Evolutionary conservation across 2,113 vertebrate genomes (phyloP), one percentile per base, ranked within the genome.

Genomic region (Alosa alosa): DNA sequence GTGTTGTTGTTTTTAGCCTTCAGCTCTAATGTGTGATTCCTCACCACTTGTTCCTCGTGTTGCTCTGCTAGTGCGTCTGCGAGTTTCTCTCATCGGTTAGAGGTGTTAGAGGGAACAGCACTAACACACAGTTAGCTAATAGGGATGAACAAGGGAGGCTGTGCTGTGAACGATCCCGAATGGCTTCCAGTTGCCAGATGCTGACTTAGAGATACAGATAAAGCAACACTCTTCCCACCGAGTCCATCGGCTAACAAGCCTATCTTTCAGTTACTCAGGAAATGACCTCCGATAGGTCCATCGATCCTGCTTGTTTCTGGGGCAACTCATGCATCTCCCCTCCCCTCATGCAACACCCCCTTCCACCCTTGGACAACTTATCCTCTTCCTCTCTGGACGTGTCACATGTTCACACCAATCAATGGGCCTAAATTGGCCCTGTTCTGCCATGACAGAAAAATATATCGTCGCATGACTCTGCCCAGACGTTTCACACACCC

Each of bases 281-380:
- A 78, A 25, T 45, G 72, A n/a, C 85, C 50, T 52, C 22, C 39
- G 36, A 72, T 49, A 83, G 84, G 57, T 46, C 46, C 68, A 85
- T 85, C 47, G 87, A 88, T 83, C 81, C 81, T 36, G 64, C 18
- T 45, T 55, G 6, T 75, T 81, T 72, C 75, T 41, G 25, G 83
- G 72, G 22, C 15, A 41, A 25, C 18, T 50, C 15, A 22, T 15
- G 1, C 44, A 20, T 15, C 4, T 17, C 10, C 31, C 31, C 25
- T 4, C 10, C 31, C 72, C 31, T 2, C 36, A 3, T 11, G 15
- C 11, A 22, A n/a, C 55, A 17, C 55, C 68, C 25, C 5, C 31
- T 36, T 36, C 31, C 36, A 78, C 10, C 72, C 64, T 68, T 68
- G 64, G 64, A 31, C 64, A 60, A 13, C n/a, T 68, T 11, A 31